phyloP scores from a whole-genome alignment of 1,140 invertebrate genomes.

The Panagrolaimus sp. region DNA sequence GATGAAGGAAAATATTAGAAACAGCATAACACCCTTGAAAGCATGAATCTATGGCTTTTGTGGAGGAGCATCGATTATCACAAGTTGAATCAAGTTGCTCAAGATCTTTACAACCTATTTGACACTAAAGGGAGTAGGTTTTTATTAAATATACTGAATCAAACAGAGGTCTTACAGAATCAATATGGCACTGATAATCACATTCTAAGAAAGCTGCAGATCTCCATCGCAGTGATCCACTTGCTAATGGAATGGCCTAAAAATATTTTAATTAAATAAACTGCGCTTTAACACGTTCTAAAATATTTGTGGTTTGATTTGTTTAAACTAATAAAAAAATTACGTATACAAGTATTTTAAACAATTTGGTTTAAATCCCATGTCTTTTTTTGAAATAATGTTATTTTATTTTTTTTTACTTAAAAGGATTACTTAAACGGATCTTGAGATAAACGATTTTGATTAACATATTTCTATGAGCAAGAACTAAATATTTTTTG shows the following conservation, averaged over 20 bases:
- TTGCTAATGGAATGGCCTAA: not conserved
- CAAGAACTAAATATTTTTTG: too few species aligned
- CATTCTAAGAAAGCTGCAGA: conserved; percentile 19
- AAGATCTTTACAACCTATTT: conserved; percentile 38
- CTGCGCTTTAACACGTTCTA: too few species aligned
- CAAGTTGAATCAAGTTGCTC: conserved; percentile 40
- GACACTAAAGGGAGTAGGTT: conserved; percentile 34
- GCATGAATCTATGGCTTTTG: conserved; percentile 30
- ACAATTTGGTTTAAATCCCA: too few species aligned
- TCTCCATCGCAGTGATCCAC: conserved; percentile 7
- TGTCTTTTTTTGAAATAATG: too few species aligned
- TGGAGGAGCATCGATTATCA: conserved; percentile 30
- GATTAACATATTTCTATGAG: too few species aligned
- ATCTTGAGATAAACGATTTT: too few species aligned
- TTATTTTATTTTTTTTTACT: too few species aligned
- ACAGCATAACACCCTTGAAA: conserved; percentile 44
- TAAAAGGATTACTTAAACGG: too few species aligned
- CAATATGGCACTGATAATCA: conserved; percentile 44
- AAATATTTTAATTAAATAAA: too few species aligned
- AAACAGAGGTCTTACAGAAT: conserved; percentile 32
- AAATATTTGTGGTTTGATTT: too few species aligned
- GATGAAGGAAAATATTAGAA: conserved; percentile 44
- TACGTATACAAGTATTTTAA: too few species aligned
- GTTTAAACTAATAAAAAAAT: too few species aligned
- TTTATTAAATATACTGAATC: conserved; percentile 16